Evolutionary conservation across 2,113 vertebrate genomes (phyloP).

Genomic region (Crocuta crocuta): DNA sequence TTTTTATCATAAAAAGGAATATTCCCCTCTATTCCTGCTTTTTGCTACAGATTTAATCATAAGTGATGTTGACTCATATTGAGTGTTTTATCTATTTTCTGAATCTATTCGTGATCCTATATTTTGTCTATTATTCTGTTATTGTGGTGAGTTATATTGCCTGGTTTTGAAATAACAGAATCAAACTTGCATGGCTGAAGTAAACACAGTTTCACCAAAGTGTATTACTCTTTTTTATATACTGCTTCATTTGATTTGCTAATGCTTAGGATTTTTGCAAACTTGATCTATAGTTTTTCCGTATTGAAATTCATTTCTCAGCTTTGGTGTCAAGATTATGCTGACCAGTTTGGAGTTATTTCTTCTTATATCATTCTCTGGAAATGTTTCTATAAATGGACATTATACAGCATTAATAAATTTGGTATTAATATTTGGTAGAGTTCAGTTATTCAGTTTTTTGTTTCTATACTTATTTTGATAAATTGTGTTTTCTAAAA

Average conservation of each 20-base stretch:
- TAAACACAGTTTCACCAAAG: neutral
- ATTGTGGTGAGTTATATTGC: neutral
- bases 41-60: neutral
- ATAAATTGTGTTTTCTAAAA: neutral
- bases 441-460: neutral
- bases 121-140: neutral
- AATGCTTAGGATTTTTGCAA: neutral
- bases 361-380: neutral
- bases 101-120: neutral
- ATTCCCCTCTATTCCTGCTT: neutral
- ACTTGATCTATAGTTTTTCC: neutral
- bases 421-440: neutral
- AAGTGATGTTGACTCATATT: conserved; percentile 1
- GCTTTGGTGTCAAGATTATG: neutral
- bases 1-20: neutral
- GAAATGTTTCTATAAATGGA: neutral
- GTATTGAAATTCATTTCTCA: neutral
- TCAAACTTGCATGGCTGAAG: neutral
- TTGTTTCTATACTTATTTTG: neutral
- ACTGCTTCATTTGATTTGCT: neutral
- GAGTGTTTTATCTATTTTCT: neutral
- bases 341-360: neutral
- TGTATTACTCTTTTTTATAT: neutral
- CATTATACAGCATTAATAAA: neutral
- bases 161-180: conserved; percentile 6